Conservation (phyloP, 2,113 vertebrate genomes). For the Psammodynastes pulverulentus region DNA sequence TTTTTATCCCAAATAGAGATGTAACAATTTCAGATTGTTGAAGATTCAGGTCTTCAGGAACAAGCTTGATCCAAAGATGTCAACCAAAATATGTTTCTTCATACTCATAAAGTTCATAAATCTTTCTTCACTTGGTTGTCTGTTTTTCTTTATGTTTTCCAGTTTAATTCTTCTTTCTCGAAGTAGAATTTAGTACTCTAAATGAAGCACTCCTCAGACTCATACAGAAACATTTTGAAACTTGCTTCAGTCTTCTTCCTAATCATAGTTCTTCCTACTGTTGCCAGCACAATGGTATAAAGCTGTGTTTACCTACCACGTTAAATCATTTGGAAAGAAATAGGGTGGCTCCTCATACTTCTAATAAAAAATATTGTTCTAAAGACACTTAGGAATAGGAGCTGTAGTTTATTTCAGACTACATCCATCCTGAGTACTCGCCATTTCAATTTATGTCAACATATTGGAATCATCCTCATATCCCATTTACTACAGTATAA, state of each 20-base stretch:
- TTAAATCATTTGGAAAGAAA: background rate
- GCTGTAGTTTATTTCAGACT: background rate
- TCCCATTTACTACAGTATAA: background rate
- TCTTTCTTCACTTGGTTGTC: background rate
- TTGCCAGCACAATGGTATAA: background rate
- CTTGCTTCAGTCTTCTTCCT: background rate
- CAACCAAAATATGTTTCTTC: background rate
- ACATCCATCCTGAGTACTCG: background rate
- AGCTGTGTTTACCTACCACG: background rate
- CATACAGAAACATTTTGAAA: background rate
- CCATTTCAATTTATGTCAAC: constrained; percentile 1
- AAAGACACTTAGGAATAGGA: background rate
- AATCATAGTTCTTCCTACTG: background rate
- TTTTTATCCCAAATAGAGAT: background rate
- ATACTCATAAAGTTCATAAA: background rate
- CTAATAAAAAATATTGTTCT: background rate
- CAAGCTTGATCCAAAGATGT: background rate
- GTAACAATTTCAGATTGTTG: background rate
- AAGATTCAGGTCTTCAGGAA: background rate
- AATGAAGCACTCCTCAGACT: background rate
- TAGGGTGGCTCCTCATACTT: background rate
- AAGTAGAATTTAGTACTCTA: background rate
- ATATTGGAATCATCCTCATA: background rate
- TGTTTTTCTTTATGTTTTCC: background rate
- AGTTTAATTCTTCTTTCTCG: background rate